Evolutionary conservation across 2,113 vertebrate species (phyloP).

Genomic region (Cottus gobio): DNA sequence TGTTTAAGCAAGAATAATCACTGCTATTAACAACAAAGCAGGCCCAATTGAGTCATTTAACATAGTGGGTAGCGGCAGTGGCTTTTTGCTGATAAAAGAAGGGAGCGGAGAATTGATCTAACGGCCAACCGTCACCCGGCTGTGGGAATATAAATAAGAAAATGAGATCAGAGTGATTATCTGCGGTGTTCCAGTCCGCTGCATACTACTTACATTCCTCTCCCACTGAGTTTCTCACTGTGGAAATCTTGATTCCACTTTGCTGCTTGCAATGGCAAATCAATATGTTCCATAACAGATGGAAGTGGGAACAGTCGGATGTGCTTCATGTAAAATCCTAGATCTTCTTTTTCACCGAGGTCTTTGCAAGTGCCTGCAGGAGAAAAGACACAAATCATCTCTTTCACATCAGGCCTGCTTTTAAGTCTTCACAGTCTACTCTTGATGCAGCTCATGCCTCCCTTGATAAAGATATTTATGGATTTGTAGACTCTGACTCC

Average conservation of each 20-base stretch:
- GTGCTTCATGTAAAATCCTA: constrained; percentile 22
- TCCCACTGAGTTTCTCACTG: constrained; percentile 35
- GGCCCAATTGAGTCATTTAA: constrained; percentile 77
- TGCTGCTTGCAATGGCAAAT: constrained; percentile 53
- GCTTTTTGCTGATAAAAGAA: constrained; percentile 65
- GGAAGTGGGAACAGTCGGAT: constrained; percentile 13
- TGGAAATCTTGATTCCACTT: constrained; percentile 59
- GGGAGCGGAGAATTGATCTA: constrained; percentile 56
- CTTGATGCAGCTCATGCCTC: constrained; percentile 25
- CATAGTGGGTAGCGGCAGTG: constrained; percentile 43
- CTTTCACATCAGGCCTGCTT: constrained; percentile 1
- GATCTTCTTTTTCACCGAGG: not conserved
- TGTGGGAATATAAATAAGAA: constrained; percentile 64
- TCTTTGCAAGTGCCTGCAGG: constrained; percentile 4
- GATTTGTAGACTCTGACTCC: constrained; percentile 65
- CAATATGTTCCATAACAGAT: constrained; percentile 56
- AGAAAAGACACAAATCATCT: not conserved
- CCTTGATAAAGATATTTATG: constrained; percentile 1
- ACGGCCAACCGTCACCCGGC: constrained; percentile 38
- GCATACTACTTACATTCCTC: constrained; percentile 40
- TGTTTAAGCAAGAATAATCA: constrained; percentile 80
- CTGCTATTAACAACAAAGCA: constrained; percentile 78
- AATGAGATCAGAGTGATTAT: constrained; percentile 66
- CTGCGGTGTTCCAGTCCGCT: constrained; percentile 28
- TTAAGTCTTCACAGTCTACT: constrained; percentile 1